These are phyloP conservation scores for Sus cebifrons DNA, from an alignment of 2,797 vertebrate genomes.

Conservation along the genomic window DNA sequence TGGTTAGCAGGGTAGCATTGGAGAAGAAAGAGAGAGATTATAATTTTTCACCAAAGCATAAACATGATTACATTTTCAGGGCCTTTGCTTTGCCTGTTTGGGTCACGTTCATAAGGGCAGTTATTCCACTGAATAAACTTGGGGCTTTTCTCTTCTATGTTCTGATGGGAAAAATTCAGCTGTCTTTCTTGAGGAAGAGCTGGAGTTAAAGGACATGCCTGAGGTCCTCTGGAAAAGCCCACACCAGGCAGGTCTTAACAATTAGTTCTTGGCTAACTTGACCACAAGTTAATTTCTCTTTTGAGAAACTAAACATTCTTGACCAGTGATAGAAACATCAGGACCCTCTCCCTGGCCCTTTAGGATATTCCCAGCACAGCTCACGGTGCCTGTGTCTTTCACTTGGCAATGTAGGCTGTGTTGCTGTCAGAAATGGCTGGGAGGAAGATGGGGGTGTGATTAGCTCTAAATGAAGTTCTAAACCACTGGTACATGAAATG, in stretches of 20 bases:
- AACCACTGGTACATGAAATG: conserved; percentile 90
- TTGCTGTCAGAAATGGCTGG: conserved; percentile 85
- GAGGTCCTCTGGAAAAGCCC: neutral
- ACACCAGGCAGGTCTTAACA: neutral
- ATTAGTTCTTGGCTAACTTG: neutral
- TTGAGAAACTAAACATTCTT: conserved; percentile 22
- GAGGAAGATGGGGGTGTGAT: conserved; percentile 86
- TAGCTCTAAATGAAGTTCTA: conserved; percentile 91
- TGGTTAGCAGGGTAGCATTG: neutral
- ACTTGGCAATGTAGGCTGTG: conserved; percentile 70
- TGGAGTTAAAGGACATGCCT: neutral
- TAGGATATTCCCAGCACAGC: neutral
- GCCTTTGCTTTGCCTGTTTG: neutral
- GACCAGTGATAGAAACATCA: neutral
- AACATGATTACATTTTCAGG: neutral
- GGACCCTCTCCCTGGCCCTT: neutral
- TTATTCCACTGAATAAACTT: neutral
- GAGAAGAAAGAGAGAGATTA: conserved; percentile 28
- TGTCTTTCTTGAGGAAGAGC: neutral
- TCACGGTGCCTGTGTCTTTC: neutral
- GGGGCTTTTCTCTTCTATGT: neutral
- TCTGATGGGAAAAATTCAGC: neutral
- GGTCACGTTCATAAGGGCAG: neutral
- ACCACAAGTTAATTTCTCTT: conserved; percentile 14
- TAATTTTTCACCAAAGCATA: neutral